Conservation (phyloP, 2,888 invertebrate genomes). For the Phasia obesa region DNA sequence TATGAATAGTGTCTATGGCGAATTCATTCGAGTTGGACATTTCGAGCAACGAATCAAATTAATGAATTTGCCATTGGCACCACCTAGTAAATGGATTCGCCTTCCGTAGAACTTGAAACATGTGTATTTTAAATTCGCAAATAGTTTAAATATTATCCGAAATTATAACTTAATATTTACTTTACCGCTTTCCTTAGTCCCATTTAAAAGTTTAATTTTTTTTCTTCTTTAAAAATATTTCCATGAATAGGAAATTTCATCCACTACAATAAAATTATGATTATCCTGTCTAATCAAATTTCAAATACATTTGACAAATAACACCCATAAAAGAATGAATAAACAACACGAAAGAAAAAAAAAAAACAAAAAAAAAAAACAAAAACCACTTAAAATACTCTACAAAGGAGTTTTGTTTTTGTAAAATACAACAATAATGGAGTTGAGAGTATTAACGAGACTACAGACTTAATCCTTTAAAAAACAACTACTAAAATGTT, state of each 20-base stretch:
- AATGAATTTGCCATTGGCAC: too few relatives aligned
- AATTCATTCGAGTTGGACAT: too few relatives aligned
- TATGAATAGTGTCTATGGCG: too few relatives aligned
- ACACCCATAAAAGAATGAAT: slow-evolving; percentile 41
- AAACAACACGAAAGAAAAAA: background rate
- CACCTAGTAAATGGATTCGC: too few relatives aligned
- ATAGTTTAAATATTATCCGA: too few relatives aligned
- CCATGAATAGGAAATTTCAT: background rate
- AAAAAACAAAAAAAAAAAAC: background rate
- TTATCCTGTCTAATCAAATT: slow-evolving; percentile 55
- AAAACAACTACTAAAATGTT: slow-evolving; percentile 47
- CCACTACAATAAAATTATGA: slow-evolving; percentile 39
- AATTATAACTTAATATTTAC: too few relatives aligned
- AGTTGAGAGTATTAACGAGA: slow-evolving; percentile 50
- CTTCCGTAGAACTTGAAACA: too few relatives aligned
- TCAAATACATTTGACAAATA: slow-evolving; percentile 58
- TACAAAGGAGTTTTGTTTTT: slow-evolving; percentile 39
- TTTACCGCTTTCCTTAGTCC: too few relatives aligned
- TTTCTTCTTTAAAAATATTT: too few relatives aligned
- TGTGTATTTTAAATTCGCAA: too few relatives aligned
- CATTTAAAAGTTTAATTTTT: too few relatives aligned
- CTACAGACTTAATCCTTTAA: slow-evolving; percentile 58
- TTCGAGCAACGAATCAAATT: too few relatives aligned
- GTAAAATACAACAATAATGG: slow-evolving; percentile 31
- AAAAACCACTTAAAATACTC: slow-evolving; percentile 23